Conservation (phyloP, 2,888 invertebrate genomes). For the Phlogophora meticulosa region DNA sequence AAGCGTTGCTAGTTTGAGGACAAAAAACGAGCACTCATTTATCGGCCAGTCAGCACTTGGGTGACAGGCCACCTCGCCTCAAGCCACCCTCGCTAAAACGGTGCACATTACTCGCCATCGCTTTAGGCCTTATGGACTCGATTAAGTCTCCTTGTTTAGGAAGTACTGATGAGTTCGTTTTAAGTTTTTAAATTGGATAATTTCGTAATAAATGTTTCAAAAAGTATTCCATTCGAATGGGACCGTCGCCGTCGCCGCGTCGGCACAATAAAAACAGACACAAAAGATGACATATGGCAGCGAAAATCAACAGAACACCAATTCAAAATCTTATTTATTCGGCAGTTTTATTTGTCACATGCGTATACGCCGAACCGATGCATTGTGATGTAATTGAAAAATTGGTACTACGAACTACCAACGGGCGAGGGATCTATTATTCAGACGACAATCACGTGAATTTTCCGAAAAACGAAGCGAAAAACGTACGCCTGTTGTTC, state of each 20-base stretch:
- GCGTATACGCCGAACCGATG: slow-evolving; percentile 65
- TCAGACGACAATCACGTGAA: slow-evolving; percentile 88
- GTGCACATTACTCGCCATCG: slow-evolving; percentile 67
- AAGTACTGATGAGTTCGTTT: slow-evolving; percentile 60
- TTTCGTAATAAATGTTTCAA: slow-evolving; percentile 17
- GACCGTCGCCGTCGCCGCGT: not conserved
- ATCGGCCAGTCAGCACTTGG: slow-evolving; percentile 85
- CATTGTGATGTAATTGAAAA: slow-evolving; percentile 90
- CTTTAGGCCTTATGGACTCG: slow-evolving; percentile 61
- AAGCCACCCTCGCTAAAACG: slow-evolving; percentile 62
- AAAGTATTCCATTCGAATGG: not conserved
- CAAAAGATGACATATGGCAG: slow-evolving; percentile 39
- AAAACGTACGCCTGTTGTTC: slow-evolving; percentile 86
- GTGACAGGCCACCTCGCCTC: slow-evolving; percentile 78
- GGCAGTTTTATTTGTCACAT: slow-evolving; percentile 53
- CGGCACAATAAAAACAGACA: slow-evolving; percentile 33
- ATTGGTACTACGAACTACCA: slow-evolving; percentile 83
- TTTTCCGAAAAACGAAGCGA: slow-evolving; percentile 87
- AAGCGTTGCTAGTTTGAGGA: slow-evolving; percentile 85
- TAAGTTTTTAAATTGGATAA: slow-evolving; percentile 27
- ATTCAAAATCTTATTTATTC: slow-evolving; percentile 55
- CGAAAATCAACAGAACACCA: slow-evolving; percentile 41
- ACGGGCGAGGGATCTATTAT: slow-evolving; percentile 81
- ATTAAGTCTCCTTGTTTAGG: slow-evolving; percentile 61
- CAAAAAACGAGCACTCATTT: slow-evolving; percentile 91